Conservation (phyloP, 2,888 invertebrate genomes). For the Hipparchia semele region DNA sequence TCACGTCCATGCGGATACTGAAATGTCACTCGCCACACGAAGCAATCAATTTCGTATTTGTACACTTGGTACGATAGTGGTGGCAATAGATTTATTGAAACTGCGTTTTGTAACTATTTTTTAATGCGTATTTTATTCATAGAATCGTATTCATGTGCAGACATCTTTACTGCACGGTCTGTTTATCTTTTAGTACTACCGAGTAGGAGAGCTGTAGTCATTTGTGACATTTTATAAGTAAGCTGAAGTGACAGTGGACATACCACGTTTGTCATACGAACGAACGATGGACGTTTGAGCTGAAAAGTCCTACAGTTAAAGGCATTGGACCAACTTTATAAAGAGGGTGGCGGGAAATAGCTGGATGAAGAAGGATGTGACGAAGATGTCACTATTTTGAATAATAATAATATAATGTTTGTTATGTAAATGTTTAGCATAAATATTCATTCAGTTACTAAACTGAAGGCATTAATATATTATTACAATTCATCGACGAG, state of each 20-base stretch:
- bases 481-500: conserved; percentile 8
- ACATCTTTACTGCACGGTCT: conserved; percentile 2
- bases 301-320: too few relatives aligned
- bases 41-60: conserved; percentile 83
- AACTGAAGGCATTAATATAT: conserved; percentile 5
- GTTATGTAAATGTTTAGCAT: too few relatives aligned
- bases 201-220: background rate
- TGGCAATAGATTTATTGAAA: conserved; percentile 72
- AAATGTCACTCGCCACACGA: conserved; percentile 81
- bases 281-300: too few relatives aligned
- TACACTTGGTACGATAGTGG: conserved; percentile 73
- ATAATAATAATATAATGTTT: too few relatives aligned
- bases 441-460: conserved; percentile 17
- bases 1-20: conserved; percentile 59
- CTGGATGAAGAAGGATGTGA: too few relatives aligned
- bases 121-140: conserved; percentile 39
- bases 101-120: conserved; percentile 46
- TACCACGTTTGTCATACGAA: too few relatives aligned
- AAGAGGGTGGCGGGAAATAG: too few relatives aligned
- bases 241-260: too few relatives aligned
- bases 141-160: conserved; percentile 17
- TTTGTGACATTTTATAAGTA: background rate
- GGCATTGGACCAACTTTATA: too few relatives aligned
- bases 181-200: background rate
- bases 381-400: too few relatives aligned